Percentiles rank a stretch among this genome's conserved stretches.
Conservation (phyloP, 1,140 invertebrate genomes). For the Eumaeus atala region DNA sequence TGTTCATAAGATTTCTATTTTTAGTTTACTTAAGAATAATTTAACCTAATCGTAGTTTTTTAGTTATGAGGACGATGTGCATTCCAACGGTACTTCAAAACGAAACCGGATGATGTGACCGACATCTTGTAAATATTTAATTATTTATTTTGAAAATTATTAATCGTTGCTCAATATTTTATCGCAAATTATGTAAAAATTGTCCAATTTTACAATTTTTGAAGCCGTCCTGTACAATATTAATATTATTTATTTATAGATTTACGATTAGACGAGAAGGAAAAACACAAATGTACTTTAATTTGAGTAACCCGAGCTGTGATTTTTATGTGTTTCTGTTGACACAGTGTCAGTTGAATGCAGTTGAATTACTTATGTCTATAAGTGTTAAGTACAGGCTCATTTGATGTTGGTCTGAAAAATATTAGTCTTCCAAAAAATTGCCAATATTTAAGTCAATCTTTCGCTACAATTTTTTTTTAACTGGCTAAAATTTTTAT, state of each 20-base stretch:
- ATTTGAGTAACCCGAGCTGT: constrained; percentile 72
- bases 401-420: constrained; percentile 29
- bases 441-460: background rate
- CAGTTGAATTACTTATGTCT: constrained; percentile 25
- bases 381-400: constrained; percentile 21
- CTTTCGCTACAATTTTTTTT: too few relatives aligned
- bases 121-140: constrained; percentile 47
- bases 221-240: constrained; percentile 59
- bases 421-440: constrained; percentile 38
- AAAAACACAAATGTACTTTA: constrained; percentile 63
- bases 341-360: constrained; percentile 37
- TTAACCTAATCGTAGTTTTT: constrained; percentile 45
- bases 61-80: constrained; percentile 46
- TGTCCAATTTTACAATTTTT: constrained; percentile 48
- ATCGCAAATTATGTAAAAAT: constrained; percentile 31
- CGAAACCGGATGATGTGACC: constrained; percentile 22
- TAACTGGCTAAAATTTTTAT: too few relatives aligned
- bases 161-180: constrained; percentile 36
- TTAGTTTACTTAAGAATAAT: constrained; percentile 55
- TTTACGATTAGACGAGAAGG: constrained; percentile 53
- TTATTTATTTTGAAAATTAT: constrained; percentile 39
- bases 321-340: constrained; percentile 67
- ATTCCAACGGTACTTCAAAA: constrained; percentile 24
- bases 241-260: constrained; percentile 70
- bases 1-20: constrained; percentile 60